Evolutionary conservation across 2,797 vertebrate species (phyloP).

Genomic region (Iguana delicatissima): DNA sequence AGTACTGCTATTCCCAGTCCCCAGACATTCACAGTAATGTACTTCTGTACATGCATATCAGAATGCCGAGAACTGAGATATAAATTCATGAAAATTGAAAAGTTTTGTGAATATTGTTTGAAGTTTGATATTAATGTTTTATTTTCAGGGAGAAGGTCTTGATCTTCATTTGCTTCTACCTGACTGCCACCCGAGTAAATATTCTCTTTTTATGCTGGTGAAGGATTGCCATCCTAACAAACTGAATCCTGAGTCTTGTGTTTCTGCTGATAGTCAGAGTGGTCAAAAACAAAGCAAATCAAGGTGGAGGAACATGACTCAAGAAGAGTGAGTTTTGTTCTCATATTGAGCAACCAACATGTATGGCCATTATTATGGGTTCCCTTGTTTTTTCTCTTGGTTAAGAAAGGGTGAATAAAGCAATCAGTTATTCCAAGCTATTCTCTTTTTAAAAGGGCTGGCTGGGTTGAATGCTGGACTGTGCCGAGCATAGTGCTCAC

Average conservation of each 20-base stretch:
- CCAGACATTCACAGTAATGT: too few species aligned
- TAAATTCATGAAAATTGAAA: background rate
- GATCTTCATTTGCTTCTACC: conserved; percentile 95
- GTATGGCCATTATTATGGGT: background rate
- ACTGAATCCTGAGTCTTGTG: conserved; percentile 86
- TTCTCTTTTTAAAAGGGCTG: conserved; percentile 81
- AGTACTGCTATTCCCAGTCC: background rate
- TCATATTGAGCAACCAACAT: background rate
- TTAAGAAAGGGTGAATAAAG: background rate
- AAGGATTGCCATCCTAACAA: conserved; percentile 93
- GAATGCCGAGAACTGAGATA: too few species aligned
- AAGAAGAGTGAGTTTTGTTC: conserved; percentile 88
- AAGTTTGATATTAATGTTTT: conserved; percentile 31
- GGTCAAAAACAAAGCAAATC: conserved; percentile 88
- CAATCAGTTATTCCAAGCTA: conserved; percentile 34
- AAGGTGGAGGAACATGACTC: conserved; percentile 95
- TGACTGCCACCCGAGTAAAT: conserved; percentile 97
- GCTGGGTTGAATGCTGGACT: conserved; percentile 99
- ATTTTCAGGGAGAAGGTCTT: conserved; percentile 89
- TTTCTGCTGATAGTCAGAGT: conserved; percentile 87
- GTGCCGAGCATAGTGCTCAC: conserved; percentile 94
- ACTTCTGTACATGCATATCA: too few species aligned
- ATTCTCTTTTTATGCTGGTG: conserved; percentile 92
- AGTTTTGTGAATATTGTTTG: background rate
- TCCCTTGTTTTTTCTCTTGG: background rate